Conservation (phyloP, 2,797 vertebrate species). For the Spinibarbus caldwelli region DNA sequence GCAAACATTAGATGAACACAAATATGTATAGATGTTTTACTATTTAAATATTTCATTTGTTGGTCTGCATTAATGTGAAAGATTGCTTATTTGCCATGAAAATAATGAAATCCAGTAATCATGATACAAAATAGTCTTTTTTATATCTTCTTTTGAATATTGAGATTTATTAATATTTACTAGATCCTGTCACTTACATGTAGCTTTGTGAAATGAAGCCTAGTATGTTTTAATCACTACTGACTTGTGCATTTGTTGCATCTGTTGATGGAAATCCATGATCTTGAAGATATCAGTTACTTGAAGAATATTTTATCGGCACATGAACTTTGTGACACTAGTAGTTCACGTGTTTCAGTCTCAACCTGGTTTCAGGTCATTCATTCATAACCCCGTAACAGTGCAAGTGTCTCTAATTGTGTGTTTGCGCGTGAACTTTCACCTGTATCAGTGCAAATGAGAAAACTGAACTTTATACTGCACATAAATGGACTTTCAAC, state of each 20-base stretch:
- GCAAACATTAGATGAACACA: not conserved
- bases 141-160: not conserved
- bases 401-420: not conserved
- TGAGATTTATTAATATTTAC: no score
- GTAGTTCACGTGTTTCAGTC: not conserved
- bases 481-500: not conserved
- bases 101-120: not conserved
- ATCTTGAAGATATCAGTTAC: not conserved
- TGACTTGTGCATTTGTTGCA: not conserved
- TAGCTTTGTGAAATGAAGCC: not conserved
- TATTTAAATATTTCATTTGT: not conserved
- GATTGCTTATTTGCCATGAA: not conserved
- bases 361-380: not conserved
- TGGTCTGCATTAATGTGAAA: not conserved
- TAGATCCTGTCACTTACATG: no score
- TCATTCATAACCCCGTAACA: not conserved
- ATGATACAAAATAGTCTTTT: no score
- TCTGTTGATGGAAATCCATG: not conserved
- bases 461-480: not conserved
- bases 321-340: not conserved
- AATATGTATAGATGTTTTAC: not conserved
- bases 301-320: not conserved
- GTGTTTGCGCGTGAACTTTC: not conserved
- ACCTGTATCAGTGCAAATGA: not conserved
- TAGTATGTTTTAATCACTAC: not conserved